Evolutionary conservation across 1,140 invertebrate genomes (phyloP).

Genomic region (Pseudomyrmex gracilis): DNA sequence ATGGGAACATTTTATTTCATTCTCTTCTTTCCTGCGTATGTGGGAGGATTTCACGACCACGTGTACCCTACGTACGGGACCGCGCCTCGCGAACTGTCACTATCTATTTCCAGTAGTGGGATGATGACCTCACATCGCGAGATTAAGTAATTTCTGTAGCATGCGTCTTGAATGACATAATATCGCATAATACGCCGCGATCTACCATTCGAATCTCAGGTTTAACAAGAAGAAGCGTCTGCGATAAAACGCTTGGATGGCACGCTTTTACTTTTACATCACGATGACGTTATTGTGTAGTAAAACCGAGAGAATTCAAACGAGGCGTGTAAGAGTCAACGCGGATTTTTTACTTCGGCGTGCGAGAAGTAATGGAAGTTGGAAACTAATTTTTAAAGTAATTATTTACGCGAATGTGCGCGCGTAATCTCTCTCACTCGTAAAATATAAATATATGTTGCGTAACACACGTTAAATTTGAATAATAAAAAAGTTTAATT

Average conservation of each 20-base stretch:
- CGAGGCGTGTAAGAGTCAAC: too few relatives aligned
- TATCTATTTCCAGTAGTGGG: constrained; percentile 64
- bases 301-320: too few relatives aligned
- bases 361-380: too few relatives aligned
- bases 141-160: constrained; percentile 60
- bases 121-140: constrained; percentile 65
- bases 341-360: too few relatives aligned
- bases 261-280: background rate
- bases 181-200: background rate
- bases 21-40: background rate
- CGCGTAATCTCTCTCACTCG: too few relatives aligned
- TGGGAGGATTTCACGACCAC: constrained; percentile 29
- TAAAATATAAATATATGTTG: too few relatives aligned
- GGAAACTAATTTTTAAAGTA: too few relatives aligned
- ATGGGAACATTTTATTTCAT: background rate
- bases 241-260: background rate
- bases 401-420: too few relatives aligned
- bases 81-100: constrained; percentile 52
- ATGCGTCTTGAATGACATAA: constrained; percentile 53
- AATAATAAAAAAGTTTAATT: too few relatives aligned
- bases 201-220: constrained; percentile 8
- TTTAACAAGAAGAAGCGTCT: background rate
- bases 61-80: constrained; percentile 24
- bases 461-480: too few relatives aligned
- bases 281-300: background rate